Conservation (phyloP, 2,113 vertebrate species). For the Prochilodus magdalenae region DNA sequence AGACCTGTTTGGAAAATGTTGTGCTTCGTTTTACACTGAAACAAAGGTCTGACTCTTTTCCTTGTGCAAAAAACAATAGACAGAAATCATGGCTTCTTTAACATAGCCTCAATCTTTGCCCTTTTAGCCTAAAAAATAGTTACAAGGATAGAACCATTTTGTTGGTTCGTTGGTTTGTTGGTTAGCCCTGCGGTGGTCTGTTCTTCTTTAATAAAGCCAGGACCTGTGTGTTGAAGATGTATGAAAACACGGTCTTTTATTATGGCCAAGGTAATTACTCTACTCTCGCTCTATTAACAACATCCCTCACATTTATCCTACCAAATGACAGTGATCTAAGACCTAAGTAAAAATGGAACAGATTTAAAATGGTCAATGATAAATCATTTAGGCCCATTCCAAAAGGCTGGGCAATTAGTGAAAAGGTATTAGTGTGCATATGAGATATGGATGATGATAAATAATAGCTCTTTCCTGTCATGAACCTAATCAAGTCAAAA, state of each 20-base stretch:
- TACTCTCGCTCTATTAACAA: background rate
- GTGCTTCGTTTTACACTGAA: too few relatives aligned
- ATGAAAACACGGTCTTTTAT: background rate
- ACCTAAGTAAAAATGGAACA: slow-evolving; percentile 39
- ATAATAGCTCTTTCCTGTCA: slow-evolving; percentile 27
- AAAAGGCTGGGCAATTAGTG: slow-evolving; percentile 34
- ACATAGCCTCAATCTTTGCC: too few relatives aligned
- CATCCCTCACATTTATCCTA: slow-evolving; percentile 22
- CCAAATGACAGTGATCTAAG: slow-evolving; percentile 28
- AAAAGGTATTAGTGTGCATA: slow-evolving; percentile 39
- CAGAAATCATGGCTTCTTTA: too few relatives aligned
- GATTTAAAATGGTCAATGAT: slow-evolving; percentile 44
- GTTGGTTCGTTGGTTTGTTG: too few relatives aligned
- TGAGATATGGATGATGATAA: slow-evolving; percentile 46
- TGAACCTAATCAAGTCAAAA: slow-evolving; percentile 39
- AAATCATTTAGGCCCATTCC: slow-evolving; percentile 32
- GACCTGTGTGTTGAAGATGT: too few relatives aligned
- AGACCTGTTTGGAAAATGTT: too few relatives aligned
- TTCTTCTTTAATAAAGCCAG: too few relatives aligned
- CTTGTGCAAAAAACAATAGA: too few relatives aligned
- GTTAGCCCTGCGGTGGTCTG: background rate
- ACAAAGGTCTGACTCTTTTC: too few relatives aligned
- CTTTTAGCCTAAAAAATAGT: too few relatives aligned
- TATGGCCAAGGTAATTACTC: slow-evolving; percentile 19
- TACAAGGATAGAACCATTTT: too few relatives aligned